Base-by-base conservation (phyloP, 1,140 invertebrate species). In the Pantala flavescens region DNA sequence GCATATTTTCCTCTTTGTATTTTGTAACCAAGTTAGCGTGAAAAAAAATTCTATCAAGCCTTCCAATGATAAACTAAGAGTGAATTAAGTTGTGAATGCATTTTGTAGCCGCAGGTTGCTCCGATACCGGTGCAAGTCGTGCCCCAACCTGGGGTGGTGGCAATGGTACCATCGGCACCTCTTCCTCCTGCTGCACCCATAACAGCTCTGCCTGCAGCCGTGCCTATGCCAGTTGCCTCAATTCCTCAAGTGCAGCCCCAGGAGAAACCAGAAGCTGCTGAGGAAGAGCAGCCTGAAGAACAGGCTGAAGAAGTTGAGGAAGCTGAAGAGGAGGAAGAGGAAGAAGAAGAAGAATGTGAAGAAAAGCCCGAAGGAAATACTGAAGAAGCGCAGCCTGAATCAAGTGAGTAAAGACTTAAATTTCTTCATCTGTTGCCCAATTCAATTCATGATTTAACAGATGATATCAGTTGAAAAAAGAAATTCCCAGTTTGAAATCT, bases 21-120 rank as follows among this genome's bases (percentile, higher is more conserved):
- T n/a, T n/a, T n/a, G n/a, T n/a, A n/a, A n/a, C n/a, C n/a, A n/a
- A n/a, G n/a, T n/a, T n/a, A n/a, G n/a, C n/a, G n/a, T n/a, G n/a
- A n/a, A n/a, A n/a, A n/a, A n/a, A n/a, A n/a, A n/a, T n/a, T n/a
- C n/a, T n/a, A n/a, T n/a, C n/a, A n/a, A n/a, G n/a, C n/a, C n/a
- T n/a, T n/a, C n/a, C n/a, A n/a, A n/a, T n/a, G n/a, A n/a, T n/a
- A n/a, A n/a, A n/a, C n/a, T n/a, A n/a, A n/a, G n/a, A n/a, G n/a
- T n/a, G n/a, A n/a, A n/a, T n/a, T 36, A 36, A 36, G 9, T 9
- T 2, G 28, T 36, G 2, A 9, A 36, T 36, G 9, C 2, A 36
- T 36, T 36, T 36, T 73, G 80, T 81, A 76, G 83, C 77, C 23
- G 75, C 77, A 24, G 73, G 77, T 1, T 81, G 80, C 14, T 81